A percentile compares a stretch with the other conserved stretches of the same genome.
Conservation (phyloP, 2,888 invertebrate genomes). For the Leptinotarsa haldemani region DNA sequence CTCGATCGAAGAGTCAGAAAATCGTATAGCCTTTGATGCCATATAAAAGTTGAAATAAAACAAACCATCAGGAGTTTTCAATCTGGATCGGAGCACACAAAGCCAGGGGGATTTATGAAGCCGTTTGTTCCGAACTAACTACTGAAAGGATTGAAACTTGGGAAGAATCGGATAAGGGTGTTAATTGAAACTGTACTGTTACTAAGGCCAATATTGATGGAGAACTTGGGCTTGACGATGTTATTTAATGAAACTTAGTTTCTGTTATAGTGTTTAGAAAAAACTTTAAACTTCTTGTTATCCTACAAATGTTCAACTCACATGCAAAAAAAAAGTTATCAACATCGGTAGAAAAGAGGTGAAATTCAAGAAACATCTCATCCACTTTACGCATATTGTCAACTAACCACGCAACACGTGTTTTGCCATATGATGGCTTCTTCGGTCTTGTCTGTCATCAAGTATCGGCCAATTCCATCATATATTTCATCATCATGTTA, state of each 20-base stretch:
- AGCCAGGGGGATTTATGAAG: conserved; percentile 20
- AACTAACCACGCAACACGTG: too few species aligned
- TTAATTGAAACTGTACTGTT: conserved; percentile 27
- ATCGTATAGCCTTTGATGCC: conserved; percentile 11
- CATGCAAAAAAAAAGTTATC: too few species aligned
- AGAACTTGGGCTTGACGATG: not conserved
- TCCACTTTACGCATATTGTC: too few species aligned
- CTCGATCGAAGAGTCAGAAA: conserved; percentile 4
- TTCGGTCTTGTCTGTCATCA: too few species aligned
- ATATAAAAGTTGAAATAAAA: conserved; percentile 12
- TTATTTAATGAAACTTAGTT: not conserved
- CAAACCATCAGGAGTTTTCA: conserved; percentile 16
- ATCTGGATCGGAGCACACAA: conserved; percentile 12
- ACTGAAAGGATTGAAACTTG: conserved; percentile 24
- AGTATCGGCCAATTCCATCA: too few species aligned
- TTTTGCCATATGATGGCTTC: too few species aligned
- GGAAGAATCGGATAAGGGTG: conserved; percentile 16
- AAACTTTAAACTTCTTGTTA: too few species aligned
- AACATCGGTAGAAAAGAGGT: too few species aligned
- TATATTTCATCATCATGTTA: too few species aligned
- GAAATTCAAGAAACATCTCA: too few species aligned
- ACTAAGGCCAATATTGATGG: conserved; percentile 4
- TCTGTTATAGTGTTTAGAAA: too few species aligned
- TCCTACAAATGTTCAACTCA: too few species aligned
- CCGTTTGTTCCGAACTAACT: conserved; percentile 25